Percentiles rank a stretch among this genome's conserved stretches.
phyloP scores from a whole-genome alignment of 2,888 invertebrate genomes.

The Bellardia pandia region DNA sequence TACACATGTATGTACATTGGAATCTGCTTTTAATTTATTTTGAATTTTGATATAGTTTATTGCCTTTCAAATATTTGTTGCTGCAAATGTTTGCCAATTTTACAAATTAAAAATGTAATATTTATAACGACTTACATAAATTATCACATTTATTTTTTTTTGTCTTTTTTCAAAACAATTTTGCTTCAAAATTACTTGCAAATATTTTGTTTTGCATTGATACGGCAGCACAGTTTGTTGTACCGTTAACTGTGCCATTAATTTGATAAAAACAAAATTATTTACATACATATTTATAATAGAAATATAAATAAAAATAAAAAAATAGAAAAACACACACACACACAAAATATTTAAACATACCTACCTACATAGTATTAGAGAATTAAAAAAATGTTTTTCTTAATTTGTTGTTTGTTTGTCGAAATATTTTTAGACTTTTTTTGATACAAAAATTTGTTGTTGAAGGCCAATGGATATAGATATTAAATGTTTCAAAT shows the following conservation, averaged over 20 bases:
- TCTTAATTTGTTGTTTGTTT: constrained; percentile 40
- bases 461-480: constrained; percentile 47
- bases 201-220: constrained; percentile 15
- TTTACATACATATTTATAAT: constrained; percentile 8
- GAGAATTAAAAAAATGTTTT: constrained; percentile 29
- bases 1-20: too few relatives aligned
- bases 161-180: background rate
- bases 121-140: constrained; percentile 17
- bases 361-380: background rate
- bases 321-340: background rate
- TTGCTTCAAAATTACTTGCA: constrained; percentile 22
- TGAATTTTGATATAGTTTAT: constrained; percentile 31
- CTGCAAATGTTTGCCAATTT: constrained; percentile 42
- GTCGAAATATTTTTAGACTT: constrained; percentile 59
- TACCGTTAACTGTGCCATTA: constrained; percentile 43
- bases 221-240: constrained; percentile 47
- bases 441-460: background rate
- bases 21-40: too few relatives aligned
- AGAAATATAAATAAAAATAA: background rate
- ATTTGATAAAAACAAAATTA: constrained; percentile 53
- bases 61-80: constrained; percentile 42
- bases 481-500: background rate
- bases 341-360: background rate
- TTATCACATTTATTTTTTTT: background rate
- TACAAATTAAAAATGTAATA: too few relatives aligned